Percentiles rank a stretch among this genome's conserved stretches.
These are phyloP conservation scores for Orthonyx spaldingii DNA, from an alignment of 2,113 vertebrate species.

Conservation along the genomic window DNA sequence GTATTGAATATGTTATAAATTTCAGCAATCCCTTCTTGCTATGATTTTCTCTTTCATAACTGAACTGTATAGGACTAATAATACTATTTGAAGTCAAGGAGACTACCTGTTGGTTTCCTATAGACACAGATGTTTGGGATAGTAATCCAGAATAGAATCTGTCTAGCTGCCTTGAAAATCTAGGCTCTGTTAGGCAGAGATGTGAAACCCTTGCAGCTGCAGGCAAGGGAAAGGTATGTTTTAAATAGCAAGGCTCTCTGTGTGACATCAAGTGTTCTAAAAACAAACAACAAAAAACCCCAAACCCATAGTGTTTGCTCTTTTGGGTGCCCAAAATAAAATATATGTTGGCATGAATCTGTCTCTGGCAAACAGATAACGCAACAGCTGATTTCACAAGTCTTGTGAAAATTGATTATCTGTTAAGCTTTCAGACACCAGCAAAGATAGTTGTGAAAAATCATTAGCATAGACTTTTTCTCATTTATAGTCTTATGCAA, in stretches of 20 bases:
- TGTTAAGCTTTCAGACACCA: neutral
- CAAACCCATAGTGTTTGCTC: neutral
- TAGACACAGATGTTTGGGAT: neutral
- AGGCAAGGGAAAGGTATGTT: neutral
- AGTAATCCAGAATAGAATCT: neutral
- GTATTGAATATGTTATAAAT: neutral
- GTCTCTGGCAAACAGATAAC: neutral
- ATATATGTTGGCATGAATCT: neutral
- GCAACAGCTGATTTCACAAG: neutral
- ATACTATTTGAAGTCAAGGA: neutral
- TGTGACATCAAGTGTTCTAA: neutral
- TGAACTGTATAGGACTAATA: neutral
- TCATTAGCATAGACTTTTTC: neutral
- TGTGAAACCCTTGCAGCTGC: neutral
- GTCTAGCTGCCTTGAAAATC: neutral
- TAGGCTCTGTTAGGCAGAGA: neutral
- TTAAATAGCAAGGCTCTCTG: neutral
- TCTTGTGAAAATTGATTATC: neutral
- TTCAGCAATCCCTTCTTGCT: neutral
- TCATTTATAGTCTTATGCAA: neutral
- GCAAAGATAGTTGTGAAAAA: neutral
- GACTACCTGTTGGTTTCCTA: neutral
- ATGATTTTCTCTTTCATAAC: neutral
- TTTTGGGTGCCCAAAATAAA: neutral
- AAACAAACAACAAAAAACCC: neutral